Conservation (phyloP, 2,113 vertebrate genomes). For the Erythrolamprus reginae region DNA sequence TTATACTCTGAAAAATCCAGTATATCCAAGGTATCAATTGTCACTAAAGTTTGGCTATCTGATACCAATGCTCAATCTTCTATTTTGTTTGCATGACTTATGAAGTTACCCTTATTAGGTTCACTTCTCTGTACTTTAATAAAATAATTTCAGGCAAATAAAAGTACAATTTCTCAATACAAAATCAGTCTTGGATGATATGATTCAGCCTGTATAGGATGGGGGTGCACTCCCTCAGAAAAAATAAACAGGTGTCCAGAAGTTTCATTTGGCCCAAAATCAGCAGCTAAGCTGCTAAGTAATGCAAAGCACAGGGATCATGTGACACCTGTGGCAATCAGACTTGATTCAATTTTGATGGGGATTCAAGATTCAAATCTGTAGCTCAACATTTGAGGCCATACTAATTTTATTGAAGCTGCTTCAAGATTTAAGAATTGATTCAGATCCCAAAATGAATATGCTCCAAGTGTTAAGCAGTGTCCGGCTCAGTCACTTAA, state of each 20-base stretch:
- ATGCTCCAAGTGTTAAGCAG: not conserved
- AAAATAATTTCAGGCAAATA: not conserved
- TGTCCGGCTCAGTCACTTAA: not conserved
- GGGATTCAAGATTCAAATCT: not conserved
- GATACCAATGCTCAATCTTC: not conserved
- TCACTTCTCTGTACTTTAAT: not conserved
- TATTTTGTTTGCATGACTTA: not conserved
- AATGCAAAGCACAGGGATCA: not conserved
- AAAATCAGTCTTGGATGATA: not conserved
- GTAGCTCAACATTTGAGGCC: not conserved
- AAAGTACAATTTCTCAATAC: not conserved
- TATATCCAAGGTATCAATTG: not conserved
- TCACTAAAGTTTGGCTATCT: not conserved
- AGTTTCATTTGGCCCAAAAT: not conserved
- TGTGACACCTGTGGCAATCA: not conserved
- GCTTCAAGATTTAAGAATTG: not conserved
- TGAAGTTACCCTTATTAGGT: not conserved
- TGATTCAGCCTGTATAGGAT: not conserved
- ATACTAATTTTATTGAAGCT: not conserved
- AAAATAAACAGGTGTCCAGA: not conserved
- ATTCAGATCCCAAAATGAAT: not conserved
- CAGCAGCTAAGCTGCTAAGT: not conserved
- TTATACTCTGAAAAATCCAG: too few species aligned
- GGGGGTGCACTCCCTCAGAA: not conserved
- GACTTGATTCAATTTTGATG: not conserved